phyloP scores from a whole-genome alignment of 92 coral and sea anemone species.

The Siderastrea radians region DNA sequence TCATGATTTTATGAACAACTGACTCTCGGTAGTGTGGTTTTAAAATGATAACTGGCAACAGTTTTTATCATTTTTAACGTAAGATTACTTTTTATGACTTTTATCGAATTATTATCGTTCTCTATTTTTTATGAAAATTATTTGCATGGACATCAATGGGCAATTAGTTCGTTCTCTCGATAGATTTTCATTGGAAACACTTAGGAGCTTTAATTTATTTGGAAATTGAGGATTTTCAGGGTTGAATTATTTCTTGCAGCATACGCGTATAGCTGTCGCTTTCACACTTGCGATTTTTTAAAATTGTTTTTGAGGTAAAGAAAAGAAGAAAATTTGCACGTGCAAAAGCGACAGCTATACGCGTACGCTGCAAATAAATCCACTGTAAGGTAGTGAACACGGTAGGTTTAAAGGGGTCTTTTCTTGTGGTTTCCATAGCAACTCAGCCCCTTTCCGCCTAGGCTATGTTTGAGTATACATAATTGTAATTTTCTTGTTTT shows the following conservation, averaged over 20 bases:
- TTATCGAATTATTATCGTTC: background rate
- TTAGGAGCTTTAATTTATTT: background rate
- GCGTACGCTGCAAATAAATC: too few relatives aligned
- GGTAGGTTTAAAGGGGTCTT: background rate
- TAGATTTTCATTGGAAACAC: background rate
- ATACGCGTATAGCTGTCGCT: too few relatives aligned
- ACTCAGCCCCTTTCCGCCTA: background rate
- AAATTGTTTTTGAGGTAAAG: too few relatives aligned
- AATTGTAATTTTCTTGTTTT: background rate
- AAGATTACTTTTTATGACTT: background rate
- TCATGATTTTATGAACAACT: background rate
- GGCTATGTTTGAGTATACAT: background rate
- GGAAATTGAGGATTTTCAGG: background rate
- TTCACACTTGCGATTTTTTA: too few relatives aligned
- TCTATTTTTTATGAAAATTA: background rate
- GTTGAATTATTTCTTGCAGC: too few relatives aligned
- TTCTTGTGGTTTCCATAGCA: background rate
- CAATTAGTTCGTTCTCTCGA: background rate
- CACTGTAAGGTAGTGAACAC: background rate
- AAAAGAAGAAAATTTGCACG: too few relatives aligned
- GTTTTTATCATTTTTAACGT: constrained; percentile 1
- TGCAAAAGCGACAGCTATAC: too few relatives aligned
- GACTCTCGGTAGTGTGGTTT: background rate
- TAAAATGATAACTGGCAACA: background rate
- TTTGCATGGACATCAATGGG: background rate